These are phyloP conservation scores for Sebastiscus albofasciatus DNA, from an alignment of 2,797 vertebrate genomes.

Conservation along the genomic window DNA sequence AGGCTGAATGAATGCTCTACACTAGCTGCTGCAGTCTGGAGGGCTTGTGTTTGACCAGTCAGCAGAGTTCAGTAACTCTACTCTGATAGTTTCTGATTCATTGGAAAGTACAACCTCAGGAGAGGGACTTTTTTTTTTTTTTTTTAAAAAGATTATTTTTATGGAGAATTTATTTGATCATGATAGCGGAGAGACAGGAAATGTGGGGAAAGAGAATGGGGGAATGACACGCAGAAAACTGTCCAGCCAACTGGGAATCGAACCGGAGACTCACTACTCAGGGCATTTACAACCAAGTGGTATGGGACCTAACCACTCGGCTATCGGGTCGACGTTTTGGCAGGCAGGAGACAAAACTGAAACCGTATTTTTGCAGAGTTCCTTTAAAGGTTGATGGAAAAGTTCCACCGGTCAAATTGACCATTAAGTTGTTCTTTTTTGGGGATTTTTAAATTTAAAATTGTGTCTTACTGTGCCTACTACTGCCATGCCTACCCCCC, in stretches of 20 bases:
- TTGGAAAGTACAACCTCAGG: background rate
- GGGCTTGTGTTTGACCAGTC: background rate
- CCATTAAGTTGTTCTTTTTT: background rate
- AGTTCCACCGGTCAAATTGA: background rate
- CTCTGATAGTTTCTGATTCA: background rate
- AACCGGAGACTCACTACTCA: too few relatives aligned
- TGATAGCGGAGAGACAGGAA: too few relatives aligned
- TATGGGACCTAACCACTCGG: too few relatives aligned
- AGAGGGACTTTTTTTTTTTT: too few relatives aligned
- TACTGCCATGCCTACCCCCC: background rate
- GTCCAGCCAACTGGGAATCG: too few relatives aligned
- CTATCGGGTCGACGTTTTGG: background rate
- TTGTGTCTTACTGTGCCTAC: background rate
- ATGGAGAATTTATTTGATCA: background rate
- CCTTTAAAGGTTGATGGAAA: background rate
- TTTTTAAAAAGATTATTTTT: too few relatives aligned
- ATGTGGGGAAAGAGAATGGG: too few relatives aligned
- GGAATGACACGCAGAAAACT: too few relatives aligned
- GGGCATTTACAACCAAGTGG: too few relatives aligned
- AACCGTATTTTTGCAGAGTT: background rate
- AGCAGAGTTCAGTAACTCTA: background rate
- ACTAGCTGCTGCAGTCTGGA: background rate
- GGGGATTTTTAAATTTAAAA: background rate
- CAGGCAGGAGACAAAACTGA: background rate
- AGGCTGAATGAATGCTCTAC: slow-evolving; percentile 2